Evolutionary conservation across 2,888 invertebrate genomes (phyloP).

Genomic region (Drosophila recens): DNA sequence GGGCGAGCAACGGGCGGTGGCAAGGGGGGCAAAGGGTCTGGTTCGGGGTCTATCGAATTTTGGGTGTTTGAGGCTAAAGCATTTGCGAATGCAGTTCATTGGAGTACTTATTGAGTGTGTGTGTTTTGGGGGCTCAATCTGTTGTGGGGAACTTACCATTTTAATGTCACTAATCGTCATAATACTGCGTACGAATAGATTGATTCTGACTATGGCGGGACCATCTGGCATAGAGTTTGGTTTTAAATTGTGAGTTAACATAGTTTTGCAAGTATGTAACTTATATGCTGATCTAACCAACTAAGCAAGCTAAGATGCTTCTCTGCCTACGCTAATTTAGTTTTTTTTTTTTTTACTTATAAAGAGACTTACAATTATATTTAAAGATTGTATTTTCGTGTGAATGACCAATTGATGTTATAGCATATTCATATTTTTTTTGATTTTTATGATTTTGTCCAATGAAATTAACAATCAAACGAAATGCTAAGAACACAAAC

Average conservation of each 20-base stretch:
- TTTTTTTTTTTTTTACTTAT: conserved; percentile 28
- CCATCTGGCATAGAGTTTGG: conserved; percentile 90
- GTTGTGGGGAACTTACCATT: conserved; percentile 93
- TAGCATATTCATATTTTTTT: conserved; percentile 22
- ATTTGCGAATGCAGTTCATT: conserved; percentile 26
- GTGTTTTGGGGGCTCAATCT: conserved; percentile 29
- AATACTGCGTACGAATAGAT: conserved; percentile 99
- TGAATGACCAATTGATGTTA: conserved; percentile 53
- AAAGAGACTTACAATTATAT: conserved; percentile 45
- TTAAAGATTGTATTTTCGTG: conserved; percentile 17
- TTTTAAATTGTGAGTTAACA: conserved; percentile 62
- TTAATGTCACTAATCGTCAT: conserved; percentile 99
- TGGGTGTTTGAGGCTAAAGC: conserved; percentile 27
- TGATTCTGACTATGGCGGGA: conserved; percentile 98
- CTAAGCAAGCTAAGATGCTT: conserved; percentile 36
- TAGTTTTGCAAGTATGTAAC: conserved; percentile 38
- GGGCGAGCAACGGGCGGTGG: conserved; percentile 12
- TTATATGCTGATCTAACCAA: conserved; percentile 54
- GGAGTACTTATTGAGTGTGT: conserved; percentile 3
- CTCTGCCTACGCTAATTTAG: conserved; percentile 38
- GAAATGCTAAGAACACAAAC: conserved; percentile 18
- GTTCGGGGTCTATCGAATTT: conserved; percentile 21
- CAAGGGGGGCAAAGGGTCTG: conserved; percentile 5
- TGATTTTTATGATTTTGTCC: conserved; percentile 27
- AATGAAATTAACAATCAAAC: conserved; percentile 17